Evolutionary conservation across 2,113 vertebrate species (phyloP).

Genomic region (Tauraco erythrolophus): DNA sequence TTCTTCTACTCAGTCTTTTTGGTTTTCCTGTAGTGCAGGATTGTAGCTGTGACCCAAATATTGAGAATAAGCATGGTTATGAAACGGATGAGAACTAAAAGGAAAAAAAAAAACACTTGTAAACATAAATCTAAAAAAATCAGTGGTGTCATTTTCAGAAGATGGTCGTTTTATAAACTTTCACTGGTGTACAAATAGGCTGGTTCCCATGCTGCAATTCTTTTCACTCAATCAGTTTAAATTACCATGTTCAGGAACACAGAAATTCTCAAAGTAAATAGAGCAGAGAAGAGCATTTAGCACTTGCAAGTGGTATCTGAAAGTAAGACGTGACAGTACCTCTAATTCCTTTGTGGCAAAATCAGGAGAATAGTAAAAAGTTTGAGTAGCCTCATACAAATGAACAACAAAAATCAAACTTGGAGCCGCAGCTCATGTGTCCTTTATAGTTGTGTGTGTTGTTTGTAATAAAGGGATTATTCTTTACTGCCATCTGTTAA

Average conservation of each 20-base stretch:
- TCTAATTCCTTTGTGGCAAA: neutral
- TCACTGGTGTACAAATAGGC: neutral
- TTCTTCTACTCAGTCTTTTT: slow-evolving; percentile 78
- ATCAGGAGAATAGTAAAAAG: neutral
- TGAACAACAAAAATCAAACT: neutral
- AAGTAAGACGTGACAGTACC: neutral
- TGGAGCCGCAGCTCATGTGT: accelerated
- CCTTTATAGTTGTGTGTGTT: neutral
- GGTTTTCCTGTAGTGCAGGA: slow-evolving; percentile 83
- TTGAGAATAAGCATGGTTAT: slow-evolving; percentile 86
- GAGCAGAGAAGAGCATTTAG: neutral
- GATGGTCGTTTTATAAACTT: neutral
- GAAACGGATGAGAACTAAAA: slow-evolving; percentile 88
- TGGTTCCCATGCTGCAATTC: neutral
- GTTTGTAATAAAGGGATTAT: neutral
- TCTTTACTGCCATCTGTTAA: neutral
- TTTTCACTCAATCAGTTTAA: neutral
- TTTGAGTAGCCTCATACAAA: neutral
- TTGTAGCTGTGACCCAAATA: slow-evolving; percentile 86
- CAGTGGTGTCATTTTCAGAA: neutral
- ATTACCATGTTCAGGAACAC: neutral
- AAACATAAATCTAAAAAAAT: neutral
- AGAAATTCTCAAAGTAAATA: neutral
- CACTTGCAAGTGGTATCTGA: neutral
- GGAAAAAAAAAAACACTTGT: neutral